Evolutionary conservation across 2,797 vertebrate genomes (phyloP).

Genomic region (Artibeus jamaicensis): DNA sequence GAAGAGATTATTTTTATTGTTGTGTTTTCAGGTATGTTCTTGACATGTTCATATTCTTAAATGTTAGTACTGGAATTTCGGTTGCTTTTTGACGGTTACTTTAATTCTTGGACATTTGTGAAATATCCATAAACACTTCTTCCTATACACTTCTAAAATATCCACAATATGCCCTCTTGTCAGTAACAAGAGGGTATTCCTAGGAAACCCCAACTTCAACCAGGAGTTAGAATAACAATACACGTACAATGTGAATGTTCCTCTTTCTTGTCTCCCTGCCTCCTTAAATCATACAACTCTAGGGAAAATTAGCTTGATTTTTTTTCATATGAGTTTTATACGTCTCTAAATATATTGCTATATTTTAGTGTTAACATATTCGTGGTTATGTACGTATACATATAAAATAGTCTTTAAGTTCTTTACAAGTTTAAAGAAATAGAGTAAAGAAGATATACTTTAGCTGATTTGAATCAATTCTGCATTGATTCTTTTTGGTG

Average conservation of each 20-base stretch:
- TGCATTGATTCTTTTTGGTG: not conserved
- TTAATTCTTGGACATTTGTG: conserved; percentile 12
- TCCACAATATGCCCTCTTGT: conserved; percentile 1
- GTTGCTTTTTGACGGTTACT: not conserved
- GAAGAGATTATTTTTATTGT: not conserved
- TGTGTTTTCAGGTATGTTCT: not conserved
- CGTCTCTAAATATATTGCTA: conserved; percentile 11
- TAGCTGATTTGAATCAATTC: not conserved
- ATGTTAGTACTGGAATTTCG: conserved; percentile 15
- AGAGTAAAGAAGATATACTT: not conserved
- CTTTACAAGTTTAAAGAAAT: not conserved
- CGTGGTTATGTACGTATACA: not conserved
- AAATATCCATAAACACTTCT: not conserved
- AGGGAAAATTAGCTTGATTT: conserved; percentile 20
- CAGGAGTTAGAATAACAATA: not conserved
- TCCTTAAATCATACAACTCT: not conserved
- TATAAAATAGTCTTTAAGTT: not conserved
- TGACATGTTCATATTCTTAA: not conserved
- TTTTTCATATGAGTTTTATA: conserved; percentile 23
- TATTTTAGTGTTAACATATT: not conserved
- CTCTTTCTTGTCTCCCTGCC: not conserved
- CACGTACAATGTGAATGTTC: not conserved
- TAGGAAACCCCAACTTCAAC: conserved; percentile 14
- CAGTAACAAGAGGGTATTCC: conserved; percentile 21
- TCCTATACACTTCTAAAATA: conserved; percentile 6